Evolutionary conservation across 2,888 invertebrate species (phyloP).

Genomic region (Incurvaria masculella): DNA sequence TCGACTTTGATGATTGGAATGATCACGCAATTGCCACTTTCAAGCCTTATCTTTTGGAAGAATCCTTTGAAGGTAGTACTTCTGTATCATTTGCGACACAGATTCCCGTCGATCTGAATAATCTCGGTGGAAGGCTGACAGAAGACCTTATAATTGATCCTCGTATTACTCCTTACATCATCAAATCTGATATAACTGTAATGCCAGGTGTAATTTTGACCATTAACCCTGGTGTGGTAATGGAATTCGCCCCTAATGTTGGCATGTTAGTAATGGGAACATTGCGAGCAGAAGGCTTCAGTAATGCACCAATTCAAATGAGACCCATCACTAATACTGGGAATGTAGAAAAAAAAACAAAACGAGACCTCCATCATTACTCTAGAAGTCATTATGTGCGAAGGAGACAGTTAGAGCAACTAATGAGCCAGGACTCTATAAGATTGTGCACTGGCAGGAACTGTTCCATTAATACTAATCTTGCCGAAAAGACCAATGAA

Average conservation of each 20-base stretch:
- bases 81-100: slow-evolving; percentile 65
- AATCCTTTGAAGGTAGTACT: slow-evolving; percentile 71
- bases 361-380: slow-evolving; percentile 37
- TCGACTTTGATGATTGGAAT: slow-evolving; percentile 99
- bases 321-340: slow-evolving; percentile 49
- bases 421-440: slow-evolving; percentile 60
- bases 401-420: slow-evolving; percentile 54
- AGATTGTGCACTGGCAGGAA: slow-evolving; percentile 75
- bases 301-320: slow-evolving; percentile 75
- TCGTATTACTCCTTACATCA: slow-evolving; percentile 68
- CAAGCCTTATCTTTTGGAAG: slow-evolving; percentile 80
- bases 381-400: slow-evolving; percentile 31
- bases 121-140: slow-evolving; percentile 73
- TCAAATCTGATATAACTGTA: slow-evolving; percentile 90
- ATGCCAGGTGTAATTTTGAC: slow-evolving; percentile 90
- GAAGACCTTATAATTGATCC: slow-evolving; percentile 63
- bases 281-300: slow-evolving; percentile 77
- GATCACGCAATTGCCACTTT: slow-evolving; percentile 92
- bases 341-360: slow-evolving; percentile 36
- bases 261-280: slow-evolving; percentile 94
- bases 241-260: slow-evolving; percentile 95
- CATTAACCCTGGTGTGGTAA: slow-evolving; percentile 82
- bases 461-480: slow-evolving; percentile 58
- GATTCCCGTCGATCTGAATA: slow-evolving; percentile 58
- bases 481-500: slow-evolving; percentile 56